A percentile compares a stretch with the other conserved stretches of the same genome.
These are phyloP conservation scores for Lapara coniferarum DNA, from an alignment of 2,888 invertebrate genomes.

Conservation along the genomic window DNA sequence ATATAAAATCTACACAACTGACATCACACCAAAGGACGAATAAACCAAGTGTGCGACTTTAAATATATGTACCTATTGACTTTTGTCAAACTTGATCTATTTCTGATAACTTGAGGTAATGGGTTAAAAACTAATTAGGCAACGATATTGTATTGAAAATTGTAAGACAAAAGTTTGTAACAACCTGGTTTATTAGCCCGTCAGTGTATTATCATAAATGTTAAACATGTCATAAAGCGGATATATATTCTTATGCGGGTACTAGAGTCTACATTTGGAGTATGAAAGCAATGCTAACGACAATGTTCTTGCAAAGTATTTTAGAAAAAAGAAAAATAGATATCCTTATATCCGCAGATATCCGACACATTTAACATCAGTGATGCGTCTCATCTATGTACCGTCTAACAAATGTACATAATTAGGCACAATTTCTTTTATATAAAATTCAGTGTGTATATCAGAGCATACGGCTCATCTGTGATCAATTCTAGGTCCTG, in stretches of 20 bases:
- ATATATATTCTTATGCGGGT: conserved; percentile 26
- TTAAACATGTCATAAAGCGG: conserved; percentile 27
- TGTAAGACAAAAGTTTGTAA: background rate
- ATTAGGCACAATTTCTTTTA: conserved; percentile 73
- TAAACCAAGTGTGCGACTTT: background rate
- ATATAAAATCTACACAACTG: conserved; percentile 77
- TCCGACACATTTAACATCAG: background rate
- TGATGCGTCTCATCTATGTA: conserved; percentile 43
- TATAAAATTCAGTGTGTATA: conserved; percentile 14
- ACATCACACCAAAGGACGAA: conserved; percentile 39
- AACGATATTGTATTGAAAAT: too few species aligned
- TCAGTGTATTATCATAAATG: background rate
- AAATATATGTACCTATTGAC: background rate
- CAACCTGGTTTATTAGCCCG: background rate
- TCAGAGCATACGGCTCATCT: conserved; percentile 56
- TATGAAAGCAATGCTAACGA: background rate
- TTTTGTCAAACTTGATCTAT: too few species aligned
- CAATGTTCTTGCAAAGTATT: background rate
- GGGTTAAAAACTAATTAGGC: too few species aligned
- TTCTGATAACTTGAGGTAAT: too few species aligned
- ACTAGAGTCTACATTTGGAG: background rate
- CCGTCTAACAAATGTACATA: conserved; percentile 69
- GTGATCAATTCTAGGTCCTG: background rate
- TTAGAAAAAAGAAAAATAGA: background rate
- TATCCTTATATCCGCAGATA: background rate